Percentiles rank a stretch among this genome's conserved stretches.
phyloP scores from a whole-genome alignment of 2,797 vertebrate species.

The Arrhamphus sclerolepis region DNA sequence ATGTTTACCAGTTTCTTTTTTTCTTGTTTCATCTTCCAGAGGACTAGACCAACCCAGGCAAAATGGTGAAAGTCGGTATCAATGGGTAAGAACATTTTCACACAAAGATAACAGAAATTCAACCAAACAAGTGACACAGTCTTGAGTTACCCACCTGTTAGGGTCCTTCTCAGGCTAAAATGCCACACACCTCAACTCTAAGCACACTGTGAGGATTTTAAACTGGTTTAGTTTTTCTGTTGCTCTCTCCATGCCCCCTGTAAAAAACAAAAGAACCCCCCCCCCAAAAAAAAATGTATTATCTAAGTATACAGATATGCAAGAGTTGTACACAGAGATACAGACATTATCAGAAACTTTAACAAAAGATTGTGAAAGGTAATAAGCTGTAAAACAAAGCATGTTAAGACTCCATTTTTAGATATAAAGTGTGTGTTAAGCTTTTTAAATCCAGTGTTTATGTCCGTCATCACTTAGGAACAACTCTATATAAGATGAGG shows the following conservation, averaged over 20 bases:
- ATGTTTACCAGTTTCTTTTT: constrained; percentile 8
- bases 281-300: no score
- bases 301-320: not conserved
- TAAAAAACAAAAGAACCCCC: no score
- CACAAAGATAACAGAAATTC: not conserved
- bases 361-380: constrained; percentile 1
- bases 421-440: no score
- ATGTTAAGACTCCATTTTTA: not conserved
- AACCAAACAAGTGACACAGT: not conserved
- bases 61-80: constrained; percentile 87
- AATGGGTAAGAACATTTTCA: constrained; percentile 79
- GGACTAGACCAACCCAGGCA: constrained; percentile 78
- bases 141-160: no score
- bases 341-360: not conserved
- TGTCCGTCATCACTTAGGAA: no score
- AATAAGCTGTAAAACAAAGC: not conserved
- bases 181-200: not conserved
- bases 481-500: no score
- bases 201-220: not conserved
- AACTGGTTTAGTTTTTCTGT: not conserved
- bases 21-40: constrained; percentile 56
- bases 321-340: not conserved
- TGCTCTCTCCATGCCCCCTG: no score
- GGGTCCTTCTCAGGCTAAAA: not conserved
- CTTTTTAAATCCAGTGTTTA: no score